Conservation (phyloP, 2,113 vertebrate species). For the Callopanchax toddi region DNA sequence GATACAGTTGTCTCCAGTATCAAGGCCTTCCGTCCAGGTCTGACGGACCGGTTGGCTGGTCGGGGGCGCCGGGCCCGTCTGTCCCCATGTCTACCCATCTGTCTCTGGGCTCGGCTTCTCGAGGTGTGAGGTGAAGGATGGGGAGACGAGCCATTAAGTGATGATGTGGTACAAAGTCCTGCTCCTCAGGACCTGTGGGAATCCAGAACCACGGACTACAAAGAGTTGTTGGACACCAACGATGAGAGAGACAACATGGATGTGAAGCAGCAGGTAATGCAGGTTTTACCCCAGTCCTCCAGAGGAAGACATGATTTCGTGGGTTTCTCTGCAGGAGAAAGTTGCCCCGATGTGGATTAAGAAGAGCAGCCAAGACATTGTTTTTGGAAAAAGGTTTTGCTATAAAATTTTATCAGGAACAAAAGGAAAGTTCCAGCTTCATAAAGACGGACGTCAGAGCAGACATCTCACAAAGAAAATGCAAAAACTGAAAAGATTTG, state of each 20-base stretch:
- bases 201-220: constrained; percentile 3
- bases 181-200: constrained; percentile 39
- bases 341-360: constrained; percentile 1
- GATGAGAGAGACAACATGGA: constrained; percentile 1
- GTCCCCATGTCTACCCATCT: constrained; percentile 75
- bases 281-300: not conserved
- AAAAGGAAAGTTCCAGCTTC: not conserved
- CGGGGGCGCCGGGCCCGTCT: constrained; percentile 60
- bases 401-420: constrained; percentile 8
- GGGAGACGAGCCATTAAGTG: constrained; percentile 76
- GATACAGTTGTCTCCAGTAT: constrained; percentile 50
- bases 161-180: constrained; percentile 68
- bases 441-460: not conserved
- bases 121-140: constrained; percentile 82
- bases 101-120: constrained; percentile 47
- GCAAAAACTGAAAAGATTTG: no score
- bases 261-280: not conserved
- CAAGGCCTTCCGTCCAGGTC: constrained; percentile 37
- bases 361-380: constrained; percentile 13
- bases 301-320: not conserved
- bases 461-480: not conserved
- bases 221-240: constrained; percentile 14
- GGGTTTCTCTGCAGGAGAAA: not conserved
- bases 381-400: constrained; percentile 20
- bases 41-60: constrained; percentile 25